Conservation (phyloP, 1,140 invertebrate species). For the Tachypleus tridentatus region DNA sequence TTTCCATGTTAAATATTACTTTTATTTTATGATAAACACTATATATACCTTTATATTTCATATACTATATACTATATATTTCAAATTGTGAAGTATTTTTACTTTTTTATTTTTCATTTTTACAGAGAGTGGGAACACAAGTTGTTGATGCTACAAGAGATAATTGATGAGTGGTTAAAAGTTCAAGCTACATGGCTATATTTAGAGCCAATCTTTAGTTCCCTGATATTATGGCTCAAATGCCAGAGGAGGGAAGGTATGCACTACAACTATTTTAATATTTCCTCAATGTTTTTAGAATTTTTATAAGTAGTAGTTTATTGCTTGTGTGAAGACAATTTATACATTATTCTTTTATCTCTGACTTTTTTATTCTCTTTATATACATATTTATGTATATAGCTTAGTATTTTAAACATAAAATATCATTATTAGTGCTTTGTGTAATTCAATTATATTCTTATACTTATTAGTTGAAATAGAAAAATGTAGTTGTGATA, state of each 20-base stretch:
- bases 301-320: not conserved
- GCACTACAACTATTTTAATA: not conserved
- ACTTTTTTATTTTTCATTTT: not conserved
- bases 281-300: conserved; percentile 24
- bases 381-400: conserved; percentile 6
- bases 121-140: conserved; percentile 40
- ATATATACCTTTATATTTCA: too few species aligned
- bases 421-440: conserved; percentile 7
- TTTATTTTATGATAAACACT: too few species aligned
- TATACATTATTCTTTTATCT: not conserved
- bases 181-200: conserved; percentile 96
- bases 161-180: conserved; percentile 90
- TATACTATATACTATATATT: too few species aligned
- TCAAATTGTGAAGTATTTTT: too few species aligned
- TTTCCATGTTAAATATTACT: too few species aligned
- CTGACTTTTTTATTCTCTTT: not conserved
- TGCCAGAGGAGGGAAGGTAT: conserved; percentile 66
- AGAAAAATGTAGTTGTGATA: too few species aligned
- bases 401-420: conserved; percentile 19
- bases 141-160: conserved; percentile 50
- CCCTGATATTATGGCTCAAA: conserved; percentile 92
- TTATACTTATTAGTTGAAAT: too few species aligned
- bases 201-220: conserved; percentile 93
- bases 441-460: too few species aligned
- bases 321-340: too few species aligned